Conservation (phyloP, 2,888 invertebrate species). For the Drosophila quasianomalipes region DNA sequence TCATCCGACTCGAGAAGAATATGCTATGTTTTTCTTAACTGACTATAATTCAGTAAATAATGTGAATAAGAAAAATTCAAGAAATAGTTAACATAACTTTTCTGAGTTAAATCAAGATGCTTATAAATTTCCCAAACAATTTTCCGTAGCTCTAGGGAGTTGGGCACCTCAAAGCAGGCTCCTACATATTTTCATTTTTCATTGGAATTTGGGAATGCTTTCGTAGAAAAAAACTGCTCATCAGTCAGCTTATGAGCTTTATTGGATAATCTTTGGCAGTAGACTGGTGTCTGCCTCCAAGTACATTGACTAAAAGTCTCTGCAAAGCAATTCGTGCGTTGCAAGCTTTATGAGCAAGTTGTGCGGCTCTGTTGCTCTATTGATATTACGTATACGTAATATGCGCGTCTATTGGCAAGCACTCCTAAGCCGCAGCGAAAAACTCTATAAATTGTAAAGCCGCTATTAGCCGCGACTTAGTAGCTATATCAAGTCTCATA, state of each 20-base stretch:
- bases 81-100: background rate
- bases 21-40: background rate
- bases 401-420: slow-evolving; percentile 46
- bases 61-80: background rate
- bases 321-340: slow-evolving; percentile 3
- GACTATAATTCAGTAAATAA: background rate
- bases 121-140: background rate
- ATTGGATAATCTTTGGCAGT: background rate
- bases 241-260: slow-evolving; percentile 9
- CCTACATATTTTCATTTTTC: background rate
- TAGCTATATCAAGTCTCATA: slow-evolving; percentile 65
- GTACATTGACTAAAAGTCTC: slow-evolving; percentile 2
- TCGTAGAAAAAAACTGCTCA: background rate
- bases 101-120: background rate
- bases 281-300: background rate
- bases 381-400: slow-evolving; percentile 59
- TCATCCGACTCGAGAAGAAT: background rate
- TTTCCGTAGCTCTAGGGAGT: background rate
- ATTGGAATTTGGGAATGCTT: background rate
- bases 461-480: slow-evolving; percentile 76
- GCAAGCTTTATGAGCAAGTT: slow-evolving; percentile 23
- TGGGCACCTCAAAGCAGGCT: background rate
- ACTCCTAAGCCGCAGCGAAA: slow-evolving; percentile 67
- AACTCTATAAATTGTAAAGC: slow-evolving; percentile 80
- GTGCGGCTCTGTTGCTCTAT: slow-evolving; percentile 22